Conservation (phyloP, 2,797 vertebrate species). For the Acipenser transmontanus region DNA sequence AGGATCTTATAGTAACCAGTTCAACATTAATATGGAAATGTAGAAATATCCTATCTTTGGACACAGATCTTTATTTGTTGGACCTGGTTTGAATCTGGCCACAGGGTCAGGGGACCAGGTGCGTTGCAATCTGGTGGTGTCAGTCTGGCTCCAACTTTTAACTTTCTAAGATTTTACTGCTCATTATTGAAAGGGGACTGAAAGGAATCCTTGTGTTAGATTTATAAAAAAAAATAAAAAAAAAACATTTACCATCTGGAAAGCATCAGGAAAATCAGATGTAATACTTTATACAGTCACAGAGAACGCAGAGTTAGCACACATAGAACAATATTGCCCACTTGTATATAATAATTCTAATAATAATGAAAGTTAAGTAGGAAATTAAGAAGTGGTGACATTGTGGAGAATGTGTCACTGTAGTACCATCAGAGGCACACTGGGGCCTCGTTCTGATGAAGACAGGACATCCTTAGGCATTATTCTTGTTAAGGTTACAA, state of each 20-base stretch:
- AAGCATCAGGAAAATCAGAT: not conserved
- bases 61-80: no score
- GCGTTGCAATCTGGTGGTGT: no score
- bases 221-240: not conserved
- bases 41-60: no score
- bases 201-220: not conserved
- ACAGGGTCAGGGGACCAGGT: no score
- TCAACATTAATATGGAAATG: no score
- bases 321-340: not conserved
- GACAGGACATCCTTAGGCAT: slow-evolving; percentile 56
- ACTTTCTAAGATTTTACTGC: no score
- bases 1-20: no score
- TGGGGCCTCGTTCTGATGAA: slow-evolving; percentile 39
- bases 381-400: slow-evolving; percentile 49
- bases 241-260: not conserved
- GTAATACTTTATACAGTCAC: not conserved
- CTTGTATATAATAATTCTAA: not conserved
- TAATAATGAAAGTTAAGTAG: slow-evolving; percentile 12
- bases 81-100: no score
- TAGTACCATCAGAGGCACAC: slow-evolving; percentile 47
- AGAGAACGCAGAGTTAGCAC: not conserved
- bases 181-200: no score
- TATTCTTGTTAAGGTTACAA: slow-evolving; percentile 77
- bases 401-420: slow-evolving; percentile 47
- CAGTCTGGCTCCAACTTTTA: no score